Evolutionary conservation across 37 sponge, comb jelly and placozoan genomes (phyloP), one percentile per base, ranked within the genome.

Genomic region (Beroe forskalii): DNA sequence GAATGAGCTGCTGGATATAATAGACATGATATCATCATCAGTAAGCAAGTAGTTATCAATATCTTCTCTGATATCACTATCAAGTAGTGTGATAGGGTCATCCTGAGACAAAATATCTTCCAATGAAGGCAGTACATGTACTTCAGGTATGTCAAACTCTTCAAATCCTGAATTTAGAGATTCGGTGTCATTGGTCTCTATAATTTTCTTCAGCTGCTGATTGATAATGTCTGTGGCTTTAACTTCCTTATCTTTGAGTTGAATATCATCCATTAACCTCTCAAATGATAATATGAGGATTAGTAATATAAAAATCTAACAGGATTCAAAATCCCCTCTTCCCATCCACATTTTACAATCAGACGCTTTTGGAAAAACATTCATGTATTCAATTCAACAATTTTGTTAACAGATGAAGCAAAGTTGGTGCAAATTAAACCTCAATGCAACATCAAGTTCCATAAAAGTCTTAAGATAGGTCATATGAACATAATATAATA

Each of bases 31-130:
- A 43, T 80, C 86, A 80, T 80, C 86, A 42, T 80, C 86, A 23
- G 55, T 37, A 43, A 41, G 55, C 2, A 80, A 37, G 19, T 42
- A 32, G 40, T 44, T 80, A 48, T 80, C 55, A 44, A 80, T 80
- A 80, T 80, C 86, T 25, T 80, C 86, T 38, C 86, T 41, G 17
- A 80, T 23, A 80, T 80, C 86, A 80, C 86, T 80, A 38, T 80
- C 86, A 42, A 80, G 86, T 1, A 80, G 40, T 41, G 44, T 80
- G 28, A 80, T 80, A 20, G 86, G 86, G 40, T 80, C 86, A 80
- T 80, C 86, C 27, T 80, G 86, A 44, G 86, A 41, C 48, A 80
- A 44, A 20, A 80, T 80, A 19, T 80, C 86, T 25, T 80, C 86
- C 28, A 80, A 25, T n/a, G 86, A 80, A 25, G 86, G 86, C n/a